Percentiles rank a stretch among this genome's conserved stretches.
Evolutionary conservation across 2,113 vertebrate genomes (phyloP).

Genomic region (Fregata magnificens): DNA sequence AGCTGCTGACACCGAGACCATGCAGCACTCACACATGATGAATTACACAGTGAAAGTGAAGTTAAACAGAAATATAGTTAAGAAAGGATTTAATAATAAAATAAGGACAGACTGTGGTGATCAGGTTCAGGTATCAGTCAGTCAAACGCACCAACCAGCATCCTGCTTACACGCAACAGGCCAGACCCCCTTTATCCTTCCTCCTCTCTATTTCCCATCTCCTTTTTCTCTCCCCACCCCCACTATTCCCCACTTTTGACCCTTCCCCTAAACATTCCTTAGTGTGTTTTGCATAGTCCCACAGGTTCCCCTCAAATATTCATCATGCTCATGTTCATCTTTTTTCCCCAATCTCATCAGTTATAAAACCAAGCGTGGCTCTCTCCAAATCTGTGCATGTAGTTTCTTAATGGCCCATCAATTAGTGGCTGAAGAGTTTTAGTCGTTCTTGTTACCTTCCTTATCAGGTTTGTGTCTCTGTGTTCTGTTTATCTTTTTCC

Average conservation of each 20-base stretch:
- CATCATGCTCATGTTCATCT: background rate
- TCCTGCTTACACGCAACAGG: background rate
- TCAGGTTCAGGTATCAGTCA: background rate
- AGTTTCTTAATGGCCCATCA: background rate
- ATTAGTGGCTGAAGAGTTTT: background rate
- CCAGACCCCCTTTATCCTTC: background rate
- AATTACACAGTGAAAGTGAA: background rate
- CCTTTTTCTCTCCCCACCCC: background rate
- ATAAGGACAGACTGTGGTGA: background rate
- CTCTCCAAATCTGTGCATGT: background rate
- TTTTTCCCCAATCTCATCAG: background rate
- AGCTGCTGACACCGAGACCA: background rate
- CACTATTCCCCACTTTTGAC: background rate
- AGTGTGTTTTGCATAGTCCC: background rate
- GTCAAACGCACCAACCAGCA: rapidly evolving
- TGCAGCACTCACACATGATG: background rate
- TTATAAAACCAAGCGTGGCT: background rate
- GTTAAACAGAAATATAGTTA: background rate
- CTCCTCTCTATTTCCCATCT: background rate
- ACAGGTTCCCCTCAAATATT: background rate
- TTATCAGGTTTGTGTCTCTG: background rate
- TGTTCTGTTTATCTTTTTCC: background rate
- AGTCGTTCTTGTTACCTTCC: background rate
- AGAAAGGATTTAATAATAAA: background rate
- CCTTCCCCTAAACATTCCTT: background rate